Evolutionary conservation across 2,113 vertebrate genomes (phyloP).

Genomic region (Pithys albifrons): DNA sequence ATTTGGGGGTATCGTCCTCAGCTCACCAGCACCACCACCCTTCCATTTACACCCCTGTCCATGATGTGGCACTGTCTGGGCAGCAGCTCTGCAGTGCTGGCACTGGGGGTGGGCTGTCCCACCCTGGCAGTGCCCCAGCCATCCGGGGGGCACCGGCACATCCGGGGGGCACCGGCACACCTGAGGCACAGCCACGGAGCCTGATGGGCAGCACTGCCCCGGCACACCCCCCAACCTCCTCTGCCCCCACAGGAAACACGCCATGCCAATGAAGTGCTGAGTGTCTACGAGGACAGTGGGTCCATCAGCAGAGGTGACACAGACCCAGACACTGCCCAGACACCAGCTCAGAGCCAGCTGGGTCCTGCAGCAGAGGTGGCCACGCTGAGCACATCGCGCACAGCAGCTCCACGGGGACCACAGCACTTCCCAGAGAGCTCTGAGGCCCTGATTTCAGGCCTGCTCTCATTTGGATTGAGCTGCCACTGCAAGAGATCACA

Average conservation of each 20-base stretch:
- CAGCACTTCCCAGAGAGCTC: background rate
- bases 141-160: background rate
- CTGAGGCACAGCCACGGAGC: fast-evolving
- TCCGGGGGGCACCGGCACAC: background rate
- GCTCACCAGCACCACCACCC: background rate
- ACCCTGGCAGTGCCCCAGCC: background rate
- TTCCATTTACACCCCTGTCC: background rate
- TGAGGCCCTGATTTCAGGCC: background rate
- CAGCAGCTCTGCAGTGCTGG: background rate
- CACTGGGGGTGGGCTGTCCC: background rate
- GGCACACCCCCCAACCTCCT: background rate
- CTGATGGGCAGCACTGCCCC: background rate
- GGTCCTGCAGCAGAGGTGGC: background rate
- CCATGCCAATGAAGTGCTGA: background rate
- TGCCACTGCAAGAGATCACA: background rate
- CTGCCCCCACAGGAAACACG: background rate
- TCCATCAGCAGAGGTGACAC: background rate
- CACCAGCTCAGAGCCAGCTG: background rate
- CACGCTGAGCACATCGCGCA: no score
- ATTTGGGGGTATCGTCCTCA: conserved; percentile 1
- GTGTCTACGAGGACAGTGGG: background rate
- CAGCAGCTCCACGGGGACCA: background rate
- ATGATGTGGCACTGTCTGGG: background rate
- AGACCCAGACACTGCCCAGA: background rate
- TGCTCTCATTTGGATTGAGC: background rate